phyloP scores from a whole-genome alignment of 2,113 vertebrate genomes.

The Ageneiosus marmoratus region DNA sequence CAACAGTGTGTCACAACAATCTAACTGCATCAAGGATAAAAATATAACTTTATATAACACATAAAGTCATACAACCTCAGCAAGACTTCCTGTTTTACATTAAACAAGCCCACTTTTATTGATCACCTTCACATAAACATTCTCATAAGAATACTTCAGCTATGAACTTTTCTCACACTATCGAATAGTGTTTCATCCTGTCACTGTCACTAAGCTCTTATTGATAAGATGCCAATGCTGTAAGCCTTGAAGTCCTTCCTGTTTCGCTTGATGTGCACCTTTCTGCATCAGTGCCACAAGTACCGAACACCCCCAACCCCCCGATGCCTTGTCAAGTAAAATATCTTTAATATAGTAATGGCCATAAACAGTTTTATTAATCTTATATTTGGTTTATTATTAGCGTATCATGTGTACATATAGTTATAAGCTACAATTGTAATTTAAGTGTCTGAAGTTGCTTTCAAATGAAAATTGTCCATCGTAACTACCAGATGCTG shows the following conservation, averaged over 20 bases:
- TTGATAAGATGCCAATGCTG: constrained; percentile 55
- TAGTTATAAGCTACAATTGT: no score
- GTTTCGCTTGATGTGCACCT: constrained; percentile 58
- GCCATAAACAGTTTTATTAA: no score
- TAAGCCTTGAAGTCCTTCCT: constrained; percentile 28
- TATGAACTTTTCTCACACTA: background rate
- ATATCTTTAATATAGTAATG: no score
- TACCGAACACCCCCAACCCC: constrained; percentile 76
- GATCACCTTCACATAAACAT: background rate
- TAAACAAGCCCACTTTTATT: background rate
- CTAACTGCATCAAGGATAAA: background rate
- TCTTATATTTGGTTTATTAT: no score
- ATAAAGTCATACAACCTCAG: background rate
- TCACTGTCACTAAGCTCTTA: background rate
- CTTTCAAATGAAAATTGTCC: background rate
- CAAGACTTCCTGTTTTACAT: background rate
- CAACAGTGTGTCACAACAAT: no score
- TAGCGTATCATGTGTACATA: no score
- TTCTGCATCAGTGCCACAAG: constrained; percentile 92
- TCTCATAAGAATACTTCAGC: background rate
- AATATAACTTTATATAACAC: background rate
- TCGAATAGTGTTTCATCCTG: background rate
- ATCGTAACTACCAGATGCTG: background rate
- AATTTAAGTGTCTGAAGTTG: no score
- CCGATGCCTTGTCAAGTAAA: constrained; percentile 69